Percentiles rank a stretch among this genome's conserved stretches.
Conservation (phyloP, 2,113 vertebrate species). For the Herpetotheres cachinnans region DNA sequence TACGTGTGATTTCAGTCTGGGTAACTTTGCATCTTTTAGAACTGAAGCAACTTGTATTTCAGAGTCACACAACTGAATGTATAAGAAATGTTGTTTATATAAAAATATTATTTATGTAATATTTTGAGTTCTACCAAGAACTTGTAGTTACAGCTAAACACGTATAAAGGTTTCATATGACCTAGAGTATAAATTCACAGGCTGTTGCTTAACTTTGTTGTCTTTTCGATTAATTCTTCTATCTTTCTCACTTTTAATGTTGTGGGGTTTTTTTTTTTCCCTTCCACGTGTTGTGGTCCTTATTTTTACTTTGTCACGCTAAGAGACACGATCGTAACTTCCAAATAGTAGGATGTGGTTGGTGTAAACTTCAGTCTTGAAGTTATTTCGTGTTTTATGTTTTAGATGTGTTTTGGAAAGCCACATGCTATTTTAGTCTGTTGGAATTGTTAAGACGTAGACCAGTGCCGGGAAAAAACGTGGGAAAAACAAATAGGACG, state of each 20-base stretch:
- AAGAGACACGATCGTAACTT: not conserved
- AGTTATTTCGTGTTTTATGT: not conserved
- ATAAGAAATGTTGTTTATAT: not conserved
- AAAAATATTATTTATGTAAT: not conserved
- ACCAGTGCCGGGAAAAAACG: not conserved
- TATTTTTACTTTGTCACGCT: not conserved
- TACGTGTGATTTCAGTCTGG: not conserved
- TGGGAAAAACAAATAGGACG: not conserved
- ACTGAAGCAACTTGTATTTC: not conserved
- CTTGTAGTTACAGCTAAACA: not conserved
- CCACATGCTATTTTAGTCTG: not conserved
- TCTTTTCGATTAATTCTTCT: not conserved
- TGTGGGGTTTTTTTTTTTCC: not conserved
- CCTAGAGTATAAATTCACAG: not conserved
- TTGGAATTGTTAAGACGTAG: not conserved
- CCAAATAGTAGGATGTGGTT: not conserved
- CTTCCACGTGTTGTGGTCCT: not conserved
- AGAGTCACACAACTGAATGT: not conserved
- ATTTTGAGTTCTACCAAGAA: not conserved
- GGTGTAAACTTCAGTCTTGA: not conserved
- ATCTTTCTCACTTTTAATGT: not conserved
- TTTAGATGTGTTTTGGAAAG: not conserved
- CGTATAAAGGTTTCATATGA: not conserved
- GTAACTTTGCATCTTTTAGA: not conserved
- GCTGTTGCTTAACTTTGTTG: not conserved